phyloP scores from a whole-genome alignment of 2,113 vertebrate genomes.

The Vidua macroura region DNA sequence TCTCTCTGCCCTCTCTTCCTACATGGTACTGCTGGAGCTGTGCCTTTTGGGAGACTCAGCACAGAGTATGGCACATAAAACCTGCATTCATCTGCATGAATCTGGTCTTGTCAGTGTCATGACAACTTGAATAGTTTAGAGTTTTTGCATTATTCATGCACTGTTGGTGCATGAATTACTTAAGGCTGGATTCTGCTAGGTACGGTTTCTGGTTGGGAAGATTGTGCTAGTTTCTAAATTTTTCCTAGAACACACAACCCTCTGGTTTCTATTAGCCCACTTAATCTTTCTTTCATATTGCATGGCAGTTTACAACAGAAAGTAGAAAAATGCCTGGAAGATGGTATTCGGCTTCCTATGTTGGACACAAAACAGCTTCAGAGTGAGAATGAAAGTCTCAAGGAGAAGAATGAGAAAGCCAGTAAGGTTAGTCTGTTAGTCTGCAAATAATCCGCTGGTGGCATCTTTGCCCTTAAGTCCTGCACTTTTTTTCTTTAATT shows the following conservation, averaged over 20 bases:
- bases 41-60: background rate
- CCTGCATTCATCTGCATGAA: background rate
- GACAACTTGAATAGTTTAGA: background rate
- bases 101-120: background rate
- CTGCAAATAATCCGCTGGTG: background rate
- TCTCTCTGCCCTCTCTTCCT: background rate
- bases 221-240: background rate
- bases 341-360: conserved; percentile 90
- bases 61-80: background rate
- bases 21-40: background rate
- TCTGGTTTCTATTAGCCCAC: background rate
- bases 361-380: conserved; percentile 90
- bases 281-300: conserved; percentile 9
- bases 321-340: conserved; percentile 92
- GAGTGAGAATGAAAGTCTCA: conserved; percentile 83
- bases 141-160: background rate
- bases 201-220: background rate
- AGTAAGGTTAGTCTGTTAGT: conserved; percentile 83
- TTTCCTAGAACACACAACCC: background rate
- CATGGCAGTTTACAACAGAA: conserved; percentile 88
- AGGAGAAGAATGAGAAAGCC: conserved; percentile 82
- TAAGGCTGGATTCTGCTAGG: background rate
- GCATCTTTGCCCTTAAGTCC: background rate
- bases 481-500: background rate
- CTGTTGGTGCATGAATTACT: background rate